phyloP scores from a whole-genome alignment of 2,888 invertebrate genomes.

The Bombylius major region DNA sequence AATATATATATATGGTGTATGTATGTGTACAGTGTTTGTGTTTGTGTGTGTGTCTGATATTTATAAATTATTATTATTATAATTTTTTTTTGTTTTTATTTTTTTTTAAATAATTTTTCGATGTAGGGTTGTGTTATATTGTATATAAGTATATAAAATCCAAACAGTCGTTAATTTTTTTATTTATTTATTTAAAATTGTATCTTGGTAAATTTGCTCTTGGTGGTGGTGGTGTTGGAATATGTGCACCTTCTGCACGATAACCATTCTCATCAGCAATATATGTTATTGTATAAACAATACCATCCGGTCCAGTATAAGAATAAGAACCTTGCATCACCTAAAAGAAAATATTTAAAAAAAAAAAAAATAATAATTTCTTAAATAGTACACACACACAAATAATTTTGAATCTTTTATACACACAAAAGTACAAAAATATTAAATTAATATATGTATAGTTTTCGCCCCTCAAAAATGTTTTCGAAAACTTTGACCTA shows the following conservation, averaged over 20 bases:
- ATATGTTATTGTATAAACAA: constrained; percentile 41
- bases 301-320: constrained; percentile 46
- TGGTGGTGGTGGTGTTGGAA: constrained; percentile 37
- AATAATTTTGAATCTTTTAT: too few species aligned
- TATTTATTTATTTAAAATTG: constrained; percentile 14
- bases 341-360: constrained; percentile 19
- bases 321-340: constrained; percentile 45
- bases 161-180: not conserved
- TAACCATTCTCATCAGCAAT: constrained; percentile 40
- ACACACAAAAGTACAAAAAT: too few species aligned
- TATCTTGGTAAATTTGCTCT: constrained; percentile 20
- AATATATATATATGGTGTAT: too few species aligned
- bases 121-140: not conserved
- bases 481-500: too few species aligned
- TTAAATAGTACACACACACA: too few species aligned
- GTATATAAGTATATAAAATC: too few species aligned
- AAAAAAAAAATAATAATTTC: constrained; percentile 2
- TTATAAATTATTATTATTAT: too few species aligned
- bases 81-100: too few species aligned
- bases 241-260: constrained; percentile 38
- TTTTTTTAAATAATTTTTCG: not conserved
- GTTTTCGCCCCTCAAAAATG: too few species aligned
- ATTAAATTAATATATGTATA: too few species aligned
- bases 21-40: too few species aligned
- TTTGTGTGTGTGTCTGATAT: too few species aligned